phyloP scores from a whole-genome alignment of 2,888 invertebrate genomes.

The Oscheius sp. region DNA sequence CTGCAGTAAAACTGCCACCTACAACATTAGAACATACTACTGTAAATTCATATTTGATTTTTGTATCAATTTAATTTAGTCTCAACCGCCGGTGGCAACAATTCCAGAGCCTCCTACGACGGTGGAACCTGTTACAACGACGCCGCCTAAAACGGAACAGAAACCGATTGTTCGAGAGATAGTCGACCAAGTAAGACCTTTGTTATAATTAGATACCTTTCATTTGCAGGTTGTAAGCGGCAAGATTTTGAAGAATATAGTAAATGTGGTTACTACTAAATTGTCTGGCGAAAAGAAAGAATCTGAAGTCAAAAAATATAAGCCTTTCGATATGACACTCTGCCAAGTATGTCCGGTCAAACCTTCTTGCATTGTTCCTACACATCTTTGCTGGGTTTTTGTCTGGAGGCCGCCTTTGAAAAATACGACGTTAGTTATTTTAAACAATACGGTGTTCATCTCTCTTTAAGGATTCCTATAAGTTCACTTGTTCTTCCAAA shows the following conservation, averaged over 20 bases:
- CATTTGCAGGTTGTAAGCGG: slow-evolving; percentile 3
- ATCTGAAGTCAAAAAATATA: background rate
- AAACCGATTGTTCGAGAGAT: slow-evolving; percentile 26
- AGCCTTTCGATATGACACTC: slow-evolving; percentile 30
- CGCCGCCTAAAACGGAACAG: slow-evolving; percentile 15
- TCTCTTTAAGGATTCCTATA: background rate
- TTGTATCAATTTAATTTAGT: background rate
- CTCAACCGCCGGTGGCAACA: background rate
- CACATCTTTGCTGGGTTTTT: slow-evolving; percentile 40
- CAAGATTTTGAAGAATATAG: slow-evolving; percentile 14
- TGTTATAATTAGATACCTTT: background rate
- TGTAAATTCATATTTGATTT: background rate
- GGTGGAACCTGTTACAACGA: background rate
- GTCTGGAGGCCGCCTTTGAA: slow-evolving; percentile 30
- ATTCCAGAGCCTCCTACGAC: background rate
- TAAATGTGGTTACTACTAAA: slow-evolving; percentile 14
- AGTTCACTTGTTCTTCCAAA: background rate
- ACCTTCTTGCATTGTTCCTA: slow-evolving; percentile 36
- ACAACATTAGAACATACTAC: background rate
- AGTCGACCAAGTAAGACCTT: slow-evolving; percentile 18
- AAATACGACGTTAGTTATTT: slow-evolving; percentile 6
- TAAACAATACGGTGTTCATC: background rate
- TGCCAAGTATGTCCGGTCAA: slow-evolving; percentile 35
- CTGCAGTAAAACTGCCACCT: background rate
- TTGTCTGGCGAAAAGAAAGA: slow-evolving; percentile 8